Evolutionary conservation across 2,888 invertebrate genomes (phyloP).

Genomic region (Coelopa pilipes): DNA sequence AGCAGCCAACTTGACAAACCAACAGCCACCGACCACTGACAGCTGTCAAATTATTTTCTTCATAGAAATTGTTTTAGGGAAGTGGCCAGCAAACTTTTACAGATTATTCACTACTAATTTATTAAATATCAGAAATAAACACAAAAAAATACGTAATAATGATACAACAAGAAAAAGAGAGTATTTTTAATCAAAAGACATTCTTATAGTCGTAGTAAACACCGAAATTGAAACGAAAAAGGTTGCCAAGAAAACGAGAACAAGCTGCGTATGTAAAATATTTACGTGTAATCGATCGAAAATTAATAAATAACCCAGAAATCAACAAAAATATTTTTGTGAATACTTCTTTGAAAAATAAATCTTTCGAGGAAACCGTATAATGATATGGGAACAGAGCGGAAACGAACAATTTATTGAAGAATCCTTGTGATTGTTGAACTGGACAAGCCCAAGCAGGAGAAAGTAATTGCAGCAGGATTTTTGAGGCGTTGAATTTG

Average conservation of each 20-base stretch:
- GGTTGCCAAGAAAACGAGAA: neutral
- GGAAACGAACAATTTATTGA: neutral
- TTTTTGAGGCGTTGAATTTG: too few species aligned
- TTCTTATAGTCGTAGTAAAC: too few species aligned
- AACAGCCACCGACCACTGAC: conserved; percentile 18
- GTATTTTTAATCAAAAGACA: neutral
- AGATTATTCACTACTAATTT: conserved; percentile 14
- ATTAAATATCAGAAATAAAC: neutral
- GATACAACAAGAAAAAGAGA: neutral
- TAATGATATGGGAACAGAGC: neutral
- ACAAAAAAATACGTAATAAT: neutral
- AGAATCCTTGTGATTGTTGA: too few species aligned
- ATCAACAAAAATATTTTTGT: conserved; percentile 14
- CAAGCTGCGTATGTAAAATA: conserved; percentile 1
- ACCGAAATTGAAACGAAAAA: neutral
- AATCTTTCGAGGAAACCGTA: too few species aligned
- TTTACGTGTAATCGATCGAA: conserved; percentile 30
- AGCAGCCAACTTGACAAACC: neutral
- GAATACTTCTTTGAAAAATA: too few species aligned
- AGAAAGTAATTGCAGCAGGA: too few species aligned
- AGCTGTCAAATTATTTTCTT: conserved; percentile 32
- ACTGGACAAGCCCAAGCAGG: too few species aligned
- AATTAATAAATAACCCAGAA: conserved; percentile 28
- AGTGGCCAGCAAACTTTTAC: conserved; percentile 31
- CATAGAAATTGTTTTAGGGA: conserved; percentile 30